phyloP scores from a whole-genome alignment of 2,113 vertebrate species.

The Eubucco bourcierii region DNA sequence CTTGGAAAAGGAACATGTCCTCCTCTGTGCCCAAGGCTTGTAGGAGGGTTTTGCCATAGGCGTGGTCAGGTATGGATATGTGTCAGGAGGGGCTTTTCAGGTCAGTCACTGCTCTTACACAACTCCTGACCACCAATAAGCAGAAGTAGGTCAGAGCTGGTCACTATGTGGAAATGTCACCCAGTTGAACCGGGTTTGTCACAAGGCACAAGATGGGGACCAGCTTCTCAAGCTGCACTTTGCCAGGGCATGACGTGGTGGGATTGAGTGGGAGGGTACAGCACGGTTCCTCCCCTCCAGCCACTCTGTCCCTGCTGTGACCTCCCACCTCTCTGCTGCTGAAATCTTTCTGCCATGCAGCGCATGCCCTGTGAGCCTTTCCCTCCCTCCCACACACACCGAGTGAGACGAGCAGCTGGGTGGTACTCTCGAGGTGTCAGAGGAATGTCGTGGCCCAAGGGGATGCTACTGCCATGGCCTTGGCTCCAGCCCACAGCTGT shows the following conservation, averaged over 20 bases:
- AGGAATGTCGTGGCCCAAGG: slow-evolving; percentile 12
- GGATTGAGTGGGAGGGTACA: neutral
- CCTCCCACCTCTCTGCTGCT: neutral
- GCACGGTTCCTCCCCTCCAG: neutral
- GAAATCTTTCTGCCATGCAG: neutral
- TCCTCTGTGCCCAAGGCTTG: neutral
- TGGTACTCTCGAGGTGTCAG: neutral
- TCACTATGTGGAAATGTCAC: neutral
- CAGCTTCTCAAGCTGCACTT: neutral
- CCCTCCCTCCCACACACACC: accelerated
- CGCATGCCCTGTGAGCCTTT: neutral
- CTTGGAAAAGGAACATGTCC: neutral
- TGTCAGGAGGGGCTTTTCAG: neutral
- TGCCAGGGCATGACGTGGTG: neutral
- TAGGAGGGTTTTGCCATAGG: neutral
- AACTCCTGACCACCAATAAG: neutral
- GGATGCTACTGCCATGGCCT: neutral
- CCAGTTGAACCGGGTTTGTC: neutral
- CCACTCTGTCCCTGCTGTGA: neutral
- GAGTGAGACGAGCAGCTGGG: neutral
- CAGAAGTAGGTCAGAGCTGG: neutral
- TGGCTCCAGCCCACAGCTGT: neutral
- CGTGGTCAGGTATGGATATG: neutral
- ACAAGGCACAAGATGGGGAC: neutral
- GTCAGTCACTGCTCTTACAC: neutral